Evolutionary conservation across 2,888 invertebrate genomes (phyloP).

Genomic region (Stenodema calcarata): DNA sequence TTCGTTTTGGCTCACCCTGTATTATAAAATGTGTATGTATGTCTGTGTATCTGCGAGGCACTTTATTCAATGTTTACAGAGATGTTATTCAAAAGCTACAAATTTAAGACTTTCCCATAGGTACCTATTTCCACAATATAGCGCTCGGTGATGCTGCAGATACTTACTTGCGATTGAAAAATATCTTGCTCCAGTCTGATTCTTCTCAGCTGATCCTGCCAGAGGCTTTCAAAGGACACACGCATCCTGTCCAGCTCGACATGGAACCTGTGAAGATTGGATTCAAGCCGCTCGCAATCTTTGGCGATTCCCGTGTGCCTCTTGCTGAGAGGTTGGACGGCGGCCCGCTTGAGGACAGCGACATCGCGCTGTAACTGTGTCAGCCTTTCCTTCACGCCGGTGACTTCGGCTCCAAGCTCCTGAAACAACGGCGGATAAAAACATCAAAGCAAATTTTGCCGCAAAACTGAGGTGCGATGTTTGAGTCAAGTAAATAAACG

Average conservation of each 20-base stretch:
- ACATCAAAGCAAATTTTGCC: neutral
- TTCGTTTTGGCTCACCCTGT: no score
- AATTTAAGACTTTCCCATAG: no score
- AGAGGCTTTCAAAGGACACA: slow-evolving; percentile 69
- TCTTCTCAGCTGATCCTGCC: slow-evolving; percentile 76
- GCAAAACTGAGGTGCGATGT: neutral
- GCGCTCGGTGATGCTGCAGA: neutral
- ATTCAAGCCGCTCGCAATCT: slow-evolving; percentile 69
- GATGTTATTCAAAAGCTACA: no score
- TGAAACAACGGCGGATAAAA: no score
- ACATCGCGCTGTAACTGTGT: slow-evolving; percentile 75
- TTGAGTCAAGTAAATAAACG: no score
- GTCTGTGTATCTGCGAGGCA: no score
- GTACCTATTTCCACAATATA: no score
- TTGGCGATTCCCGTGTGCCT: slow-evolving; percentile 59
- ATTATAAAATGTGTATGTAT: no score
- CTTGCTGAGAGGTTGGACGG: slow-evolving; percentile 62
- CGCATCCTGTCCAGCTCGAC: slow-evolving; percentile 69
- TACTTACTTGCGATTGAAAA: slow-evolving; percentile 66
- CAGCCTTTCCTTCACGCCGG: slow-evolving; percentile 69
- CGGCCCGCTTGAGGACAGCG: slow-evolving; percentile 68
- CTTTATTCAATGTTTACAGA: no score
- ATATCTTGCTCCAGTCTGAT: slow-evolving; percentile 75
- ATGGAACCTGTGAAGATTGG: slow-evolving; percentile 69
- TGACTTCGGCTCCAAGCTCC: slow-evolving; percentile 69